Conservation (phyloP, 2,888 invertebrate species). For the Gandaritis pyraliata region DNA sequence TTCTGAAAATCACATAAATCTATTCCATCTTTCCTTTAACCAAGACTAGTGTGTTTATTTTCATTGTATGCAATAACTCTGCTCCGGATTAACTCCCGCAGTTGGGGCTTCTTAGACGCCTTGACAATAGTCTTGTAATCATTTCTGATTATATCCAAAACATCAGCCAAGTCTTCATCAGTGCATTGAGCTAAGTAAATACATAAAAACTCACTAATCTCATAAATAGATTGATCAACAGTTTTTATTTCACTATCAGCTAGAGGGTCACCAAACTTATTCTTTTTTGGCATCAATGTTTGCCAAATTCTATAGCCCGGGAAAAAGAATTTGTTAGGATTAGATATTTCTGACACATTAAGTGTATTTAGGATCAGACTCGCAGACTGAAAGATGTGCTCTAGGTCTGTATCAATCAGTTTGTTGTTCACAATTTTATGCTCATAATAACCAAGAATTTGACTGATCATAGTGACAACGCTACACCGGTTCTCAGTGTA, state of each 20-base stretch:
- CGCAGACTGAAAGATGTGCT: constrained; percentile 68
- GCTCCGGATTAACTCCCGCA: constrained; percentile 53
- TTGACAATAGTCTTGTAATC: constrained; percentile 64
- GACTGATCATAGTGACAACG: constrained; percentile 59
- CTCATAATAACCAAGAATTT: constrained; percentile 67
- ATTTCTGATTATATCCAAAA: constrained; percentile 56
- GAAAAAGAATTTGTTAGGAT: constrained; percentile 61
- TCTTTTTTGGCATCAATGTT: constrained; percentile 38
- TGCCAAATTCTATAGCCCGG: constrained; percentile 70
- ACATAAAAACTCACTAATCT: constrained; percentile 47
- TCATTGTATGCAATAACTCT: constrained; percentile 56
- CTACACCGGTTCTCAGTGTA: constrained; percentile 56
- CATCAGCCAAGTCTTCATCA: constrained; percentile 56
- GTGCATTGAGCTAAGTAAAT: constrained; percentile 65
- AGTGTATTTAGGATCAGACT: constrained; percentile 60
- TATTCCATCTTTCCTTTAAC: neutral
- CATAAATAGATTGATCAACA: constrained; percentile 16
- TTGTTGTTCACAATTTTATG: constrained; percentile 65
- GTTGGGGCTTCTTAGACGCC: constrained; percentile 52
- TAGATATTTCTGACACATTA: constrained; percentile 54
- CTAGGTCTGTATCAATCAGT: constrained; percentile 69
- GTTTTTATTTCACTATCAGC: constrained; percentile 56
- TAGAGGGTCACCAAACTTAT: constrained; percentile 42
- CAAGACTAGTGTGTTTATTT: constrained; percentile 5
- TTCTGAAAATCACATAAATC: constrained; percentile 21